phyloP scores from a whole-genome alignment of 2,113 vertebrate genomes.

The Pituophis catenifer region DNA sequence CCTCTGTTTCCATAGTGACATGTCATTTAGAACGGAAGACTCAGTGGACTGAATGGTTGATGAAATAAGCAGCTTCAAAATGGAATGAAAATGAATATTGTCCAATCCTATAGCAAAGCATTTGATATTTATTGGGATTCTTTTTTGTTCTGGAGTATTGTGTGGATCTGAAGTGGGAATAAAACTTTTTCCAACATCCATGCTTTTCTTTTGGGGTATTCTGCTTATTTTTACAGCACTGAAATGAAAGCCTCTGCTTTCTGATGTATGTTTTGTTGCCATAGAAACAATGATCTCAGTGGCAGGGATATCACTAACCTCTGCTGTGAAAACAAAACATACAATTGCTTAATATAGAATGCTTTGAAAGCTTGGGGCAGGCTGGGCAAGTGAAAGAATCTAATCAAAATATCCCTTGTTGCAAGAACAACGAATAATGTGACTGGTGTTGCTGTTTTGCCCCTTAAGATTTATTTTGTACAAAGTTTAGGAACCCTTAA shows the following conservation, averaged over 20 bases:
- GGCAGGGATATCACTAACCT: slow-evolving; percentile 29
- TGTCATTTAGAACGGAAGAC: not conserved
- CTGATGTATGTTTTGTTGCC: slow-evolving; percentile 26
- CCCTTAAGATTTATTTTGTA: not conserved
- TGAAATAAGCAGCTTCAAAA: not conserved
- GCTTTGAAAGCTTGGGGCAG: slow-evolving; percentile 12
- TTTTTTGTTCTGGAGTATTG: not conserved
- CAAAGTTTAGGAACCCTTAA: not conserved
- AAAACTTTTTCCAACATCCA: not conserved
- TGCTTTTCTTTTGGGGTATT: slow-evolving; percentile 8
- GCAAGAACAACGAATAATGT: not conserved
- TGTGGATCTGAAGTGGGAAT: not conserved
- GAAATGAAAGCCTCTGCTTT: slow-evolving; percentile 9
- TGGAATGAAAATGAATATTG: not conserved
- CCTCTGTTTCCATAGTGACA: slow-evolving; percentile 23
- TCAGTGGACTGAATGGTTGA: not conserved
- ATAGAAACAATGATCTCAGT: slow-evolving; percentile 33
- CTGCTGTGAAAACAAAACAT: slow-evolving; percentile 6
- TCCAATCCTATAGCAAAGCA: not conserved
- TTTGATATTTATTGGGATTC: not conserved
- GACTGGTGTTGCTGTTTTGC: not conserved
- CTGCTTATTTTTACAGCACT: slow-evolving; percentile 23
- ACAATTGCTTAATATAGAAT: slow-evolving; percentile 25
- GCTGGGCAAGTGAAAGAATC: slow-evolving; percentile 3
- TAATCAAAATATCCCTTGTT: slow-evolving; percentile 7